Evolutionary conservation across 1,140 invertebrate genomes (phyloP).

Genomic region (Drosophila elegans): DNA sequence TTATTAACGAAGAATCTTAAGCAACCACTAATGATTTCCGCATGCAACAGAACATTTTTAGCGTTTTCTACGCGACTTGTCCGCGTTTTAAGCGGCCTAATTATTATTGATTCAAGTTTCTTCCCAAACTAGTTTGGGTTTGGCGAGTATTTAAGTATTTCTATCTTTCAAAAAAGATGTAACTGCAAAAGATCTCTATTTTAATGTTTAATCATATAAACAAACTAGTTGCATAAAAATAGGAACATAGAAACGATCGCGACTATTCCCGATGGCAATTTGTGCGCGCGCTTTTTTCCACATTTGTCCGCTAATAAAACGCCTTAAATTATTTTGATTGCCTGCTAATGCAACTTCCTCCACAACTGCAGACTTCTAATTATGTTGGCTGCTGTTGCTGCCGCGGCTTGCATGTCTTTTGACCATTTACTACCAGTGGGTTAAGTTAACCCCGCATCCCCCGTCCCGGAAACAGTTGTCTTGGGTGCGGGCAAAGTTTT

Average conservation of each 20-base stretch:
- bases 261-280: slow-evolving; percentile 21
- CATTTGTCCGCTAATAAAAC: slow-evolving; percentile 7
- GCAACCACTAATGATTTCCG: slow-evolving; percentile 15
- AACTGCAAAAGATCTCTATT: neutral
- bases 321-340: slow-evolving; percentile 56
- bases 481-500: slow-evolving; percentile 50
- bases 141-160: neutral
- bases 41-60: slow-evolving; percentile 8
- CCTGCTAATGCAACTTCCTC: slow-evolving; percentile 71
- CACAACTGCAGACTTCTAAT: slow-evolving; percentile 66
- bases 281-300: slow-evolving; percentile 13
- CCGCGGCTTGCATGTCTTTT: slow-evolving; percentile 62
- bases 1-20: neutral
- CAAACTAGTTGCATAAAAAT: no score
- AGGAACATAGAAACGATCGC: neutral
- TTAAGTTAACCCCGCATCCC: slow-evolving; percentile 2
- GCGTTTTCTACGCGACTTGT: slow-evolving; percentile 15
- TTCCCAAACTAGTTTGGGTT: slow-evolving; percentile 22
- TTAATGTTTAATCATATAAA: no score
- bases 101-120: neutral
- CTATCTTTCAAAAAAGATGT: no score
- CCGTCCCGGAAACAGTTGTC: slow-evolving; percentile 23
- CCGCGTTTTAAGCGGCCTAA: slow-evolving; percentile 8
- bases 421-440: slow-evolving; percentile 48
- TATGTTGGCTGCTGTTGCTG: slow-evolving; percentile 49